A percentile compares a stretch with the other conserved stretches of the same genome.
Conservation (phyloP, 2,113 vertebrate genomes). For the Pachypanchax playfairii region DNA sequence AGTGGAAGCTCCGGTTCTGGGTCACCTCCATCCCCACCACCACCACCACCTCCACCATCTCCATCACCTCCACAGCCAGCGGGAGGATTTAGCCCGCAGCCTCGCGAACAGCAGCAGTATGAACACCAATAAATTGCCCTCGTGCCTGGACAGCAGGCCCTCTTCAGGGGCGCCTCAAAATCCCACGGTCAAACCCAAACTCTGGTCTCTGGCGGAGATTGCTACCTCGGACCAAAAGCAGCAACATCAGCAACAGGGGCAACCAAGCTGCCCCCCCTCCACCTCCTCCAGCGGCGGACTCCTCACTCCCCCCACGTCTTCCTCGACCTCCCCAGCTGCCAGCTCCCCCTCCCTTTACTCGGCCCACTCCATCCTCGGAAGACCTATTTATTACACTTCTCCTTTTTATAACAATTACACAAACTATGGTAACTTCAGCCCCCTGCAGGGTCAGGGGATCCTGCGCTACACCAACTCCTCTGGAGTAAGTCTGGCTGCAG, state of each 20-base stretch:
- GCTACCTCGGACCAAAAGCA: slow-evolving; percentile 98
- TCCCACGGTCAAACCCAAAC: slow-evolving; percentile 89
- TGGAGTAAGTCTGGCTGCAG: slow-evolving; percentile 80
- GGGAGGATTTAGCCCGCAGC: slow-evolving; percentile 77
- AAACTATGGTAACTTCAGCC: slow-evolving; percentile 97
- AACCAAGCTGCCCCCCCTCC: slow-evolving; percentile 80
- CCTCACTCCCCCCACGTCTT: slow-evolving; percentile 83
- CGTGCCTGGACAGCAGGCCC: slow-evolving; percentile 82
- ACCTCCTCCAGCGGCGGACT: slow-evolving; percentile 78
- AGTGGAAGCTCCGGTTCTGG: slow-evolving; percentile 87
- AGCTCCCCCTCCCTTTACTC: slow-evolving; percentile 86
- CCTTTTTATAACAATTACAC: slow-evolving; percentile 98
- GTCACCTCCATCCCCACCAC: slow-evolving; percentile 79
- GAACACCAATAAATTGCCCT: slow-evolving; percentile 79
- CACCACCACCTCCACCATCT: slow-evolving; percentile 79
- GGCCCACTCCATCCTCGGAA: slow-evolving; percentile 91
- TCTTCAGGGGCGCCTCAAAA: slow-evolving; percentile 80
- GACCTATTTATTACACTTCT: slow-evolving; percentile 97
- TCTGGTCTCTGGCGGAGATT: slow-evolving; percentile 98
- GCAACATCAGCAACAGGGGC: slow-evolving; percentile 67
- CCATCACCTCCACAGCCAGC: slow-evolving; percentile 80
- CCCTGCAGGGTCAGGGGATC: slow-evolving; percentile 94
- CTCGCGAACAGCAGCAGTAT: slow-evolving; percentile 60
- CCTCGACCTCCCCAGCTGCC: slow-evolving; percentile 82
- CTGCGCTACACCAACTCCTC: slow-evolving; percentile 89